A percentile compares a stretch with the other conserved stretches of the same genome.
Evolutionary conservation across 2,888 invertebrate species (phyloP).

Genomic region (Xanthia icteritia): DNA sequence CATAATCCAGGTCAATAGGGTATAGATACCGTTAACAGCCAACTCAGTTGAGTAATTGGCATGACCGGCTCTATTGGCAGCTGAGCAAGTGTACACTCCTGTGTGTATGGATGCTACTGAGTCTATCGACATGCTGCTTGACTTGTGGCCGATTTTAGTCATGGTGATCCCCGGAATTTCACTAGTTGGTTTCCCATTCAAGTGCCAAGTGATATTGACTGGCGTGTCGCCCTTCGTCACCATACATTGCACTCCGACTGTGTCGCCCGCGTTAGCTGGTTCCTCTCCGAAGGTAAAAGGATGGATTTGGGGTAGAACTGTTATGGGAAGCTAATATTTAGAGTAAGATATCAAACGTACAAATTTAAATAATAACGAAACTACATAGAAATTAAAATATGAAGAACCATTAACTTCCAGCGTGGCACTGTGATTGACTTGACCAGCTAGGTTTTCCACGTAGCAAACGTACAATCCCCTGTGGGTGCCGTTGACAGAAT

Average conservation of each 20-base stretch:
- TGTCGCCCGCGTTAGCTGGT: conserved; percentile 94
- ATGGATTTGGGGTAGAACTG: conserved; percentile 94
- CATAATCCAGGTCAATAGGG: conserved; percentile 51
- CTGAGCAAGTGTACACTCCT: conserved; percentile 94
- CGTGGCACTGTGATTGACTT: conserved; percentile 92
- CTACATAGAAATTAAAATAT: conserved; percentile 67
- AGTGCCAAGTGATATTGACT: conserved; percentile 93
- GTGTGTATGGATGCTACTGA: conserved; percentile 93
- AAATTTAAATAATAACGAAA: conserved; percentile 61
- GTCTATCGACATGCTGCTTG: conserved; percentile 93
- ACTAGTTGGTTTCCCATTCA: conserved; percentile 91
- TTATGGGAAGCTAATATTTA: conserved; percentile 64
- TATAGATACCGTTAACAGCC: conserved; percentile 92
- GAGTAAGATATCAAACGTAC: conserved; percentile 50
- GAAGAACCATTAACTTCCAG: conserved; percentile 93
- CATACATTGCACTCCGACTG: conserved; percentile 94
- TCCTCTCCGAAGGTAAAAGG: conserved; percentile 95
- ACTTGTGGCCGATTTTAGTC: conserved; percentile 91
- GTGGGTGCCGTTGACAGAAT: conserved; percentile 92
- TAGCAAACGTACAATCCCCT: conserved; percentile 94
- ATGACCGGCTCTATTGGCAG: conserved; percentile 92
- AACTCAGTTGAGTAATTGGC: conserved; percentile 92
- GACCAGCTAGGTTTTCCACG: conserved; percentile 93
- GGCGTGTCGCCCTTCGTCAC: conserved; percentile 95
- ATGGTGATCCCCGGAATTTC: conserved; percentile 90